Conservation (phyloP, 2,113 vertebrate genomes). For the Megaptera novaeangliae region DNA sequence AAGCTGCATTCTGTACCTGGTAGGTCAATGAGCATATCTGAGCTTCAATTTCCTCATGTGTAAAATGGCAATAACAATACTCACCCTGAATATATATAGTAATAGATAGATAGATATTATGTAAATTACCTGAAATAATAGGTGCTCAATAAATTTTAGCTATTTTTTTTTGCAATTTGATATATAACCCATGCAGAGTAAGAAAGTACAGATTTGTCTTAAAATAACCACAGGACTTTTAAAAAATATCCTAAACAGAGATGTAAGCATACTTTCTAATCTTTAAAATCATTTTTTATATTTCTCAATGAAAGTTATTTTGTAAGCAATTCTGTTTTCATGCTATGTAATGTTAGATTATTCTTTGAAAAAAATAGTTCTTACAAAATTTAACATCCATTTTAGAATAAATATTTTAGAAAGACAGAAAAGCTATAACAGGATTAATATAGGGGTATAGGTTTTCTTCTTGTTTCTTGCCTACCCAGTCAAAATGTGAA, state of each 20-base stretch:
- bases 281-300: neutral
- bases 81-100: neutral
- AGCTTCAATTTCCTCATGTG: neutral
- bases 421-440: slow-evolving; percentile 43
- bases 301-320: slow-evolving; percentile 1
- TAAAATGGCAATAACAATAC: neutral
- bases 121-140: neutral
- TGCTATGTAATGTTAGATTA: neutral
- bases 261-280: neutral
- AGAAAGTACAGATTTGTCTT: neutral
- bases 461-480: slow-evolving; percentile 24
- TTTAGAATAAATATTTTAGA: neutral
- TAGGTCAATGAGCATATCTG: neutral
- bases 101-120: neutral
- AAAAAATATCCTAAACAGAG: neutral
- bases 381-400: neutral
- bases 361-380: neutral
- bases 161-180: neutral
- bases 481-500: slow-evolving; percentile 71
- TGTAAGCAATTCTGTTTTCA: neutral
- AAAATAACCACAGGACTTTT: neutral
- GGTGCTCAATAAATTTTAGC: neutral
- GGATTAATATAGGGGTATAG: slow-evolving; percentile 32
- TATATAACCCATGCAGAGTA: neutral
- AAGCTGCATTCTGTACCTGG: neutral